Conservation (phyloP, 2,888 invertebrate genomes). For the Chaetogeoica ovagalla region DNA sequence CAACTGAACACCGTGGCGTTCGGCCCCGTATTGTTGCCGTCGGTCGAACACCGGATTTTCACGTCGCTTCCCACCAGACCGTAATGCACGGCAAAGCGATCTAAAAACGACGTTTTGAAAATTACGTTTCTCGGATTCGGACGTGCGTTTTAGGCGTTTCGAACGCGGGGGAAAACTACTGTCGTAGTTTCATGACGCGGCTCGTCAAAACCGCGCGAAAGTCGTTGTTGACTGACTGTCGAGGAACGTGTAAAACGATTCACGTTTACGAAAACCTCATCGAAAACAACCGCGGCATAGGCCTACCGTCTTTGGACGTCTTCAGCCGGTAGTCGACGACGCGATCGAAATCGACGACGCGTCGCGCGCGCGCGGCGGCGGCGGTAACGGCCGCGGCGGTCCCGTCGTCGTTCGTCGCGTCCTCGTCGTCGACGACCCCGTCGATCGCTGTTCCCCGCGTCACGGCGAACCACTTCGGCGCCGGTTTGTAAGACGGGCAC, state of each 20-base stretch:
- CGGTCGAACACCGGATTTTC: neutral
- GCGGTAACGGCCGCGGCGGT: neutral
- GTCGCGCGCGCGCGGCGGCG: neutral
- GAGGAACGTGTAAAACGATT: too few species aligned
- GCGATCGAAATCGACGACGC: neutral
- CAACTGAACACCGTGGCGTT: slow-evolving; percentile 16
- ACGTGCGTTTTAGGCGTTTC: too few species aligned
- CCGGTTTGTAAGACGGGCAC: slow-evolving; percentile 6
- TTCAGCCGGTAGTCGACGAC: neutral
- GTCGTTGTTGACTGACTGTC: too few species aligned
- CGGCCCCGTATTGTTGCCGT: neutral
- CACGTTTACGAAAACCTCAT: too few species aligned
- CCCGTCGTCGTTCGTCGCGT: too few species aligned
- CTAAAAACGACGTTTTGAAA: too few species aligned
- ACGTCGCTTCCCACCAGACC: neutral
- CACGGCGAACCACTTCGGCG: neutral
- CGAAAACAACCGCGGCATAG: too few species aligned
- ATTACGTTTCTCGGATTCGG: too few species aligned
- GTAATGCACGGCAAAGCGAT: slow-evolving; percentile 4
- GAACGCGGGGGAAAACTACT: too few species aligned
- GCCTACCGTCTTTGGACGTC: neutral
- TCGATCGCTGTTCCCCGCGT: neutral
- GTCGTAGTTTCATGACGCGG: too few species aligned
- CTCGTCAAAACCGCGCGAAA: too few species aligned
- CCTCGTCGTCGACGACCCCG: neutral